Conservation (phyloP, 2,888 invertebrate species). For the Galerucella calmariensis region DNA sequence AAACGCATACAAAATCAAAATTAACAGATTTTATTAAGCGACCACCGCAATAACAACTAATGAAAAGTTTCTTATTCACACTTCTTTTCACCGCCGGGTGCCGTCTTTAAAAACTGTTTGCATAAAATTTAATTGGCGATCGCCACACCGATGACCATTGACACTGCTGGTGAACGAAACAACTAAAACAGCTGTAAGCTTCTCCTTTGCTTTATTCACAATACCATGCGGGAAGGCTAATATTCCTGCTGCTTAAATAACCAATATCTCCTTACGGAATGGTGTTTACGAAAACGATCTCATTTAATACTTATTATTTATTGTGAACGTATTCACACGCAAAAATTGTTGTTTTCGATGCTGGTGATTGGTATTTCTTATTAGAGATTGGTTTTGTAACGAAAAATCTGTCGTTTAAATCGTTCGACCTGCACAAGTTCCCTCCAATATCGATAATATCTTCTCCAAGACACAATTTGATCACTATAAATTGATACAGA, state of each 20-base stretch:
- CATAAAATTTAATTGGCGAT: constrained; percentile 7
- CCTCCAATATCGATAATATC: no score
- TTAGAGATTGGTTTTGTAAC: no score
- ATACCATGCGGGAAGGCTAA: constrained; percentile 21
- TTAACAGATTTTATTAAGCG: not conserved
- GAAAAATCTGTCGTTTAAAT: no score
- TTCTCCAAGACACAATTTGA: no score
- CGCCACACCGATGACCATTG: constrained; percentile 10
- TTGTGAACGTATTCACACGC: no score
- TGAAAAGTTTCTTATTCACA: not conserved
- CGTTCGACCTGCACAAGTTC: no score
- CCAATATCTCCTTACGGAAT: constrained; percentile 13
- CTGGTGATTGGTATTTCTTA: no score
- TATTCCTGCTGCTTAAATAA: constrained; percentile 29
- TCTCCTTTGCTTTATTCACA: constrained; percentile 33
- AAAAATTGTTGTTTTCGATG: no score
- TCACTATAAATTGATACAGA: no score
- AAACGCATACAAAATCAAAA: not conserved
- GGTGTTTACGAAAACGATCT: not conserved
- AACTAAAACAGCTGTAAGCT: constrained; percentile 25
- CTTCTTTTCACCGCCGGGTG: not conserved
- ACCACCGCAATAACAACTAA: not conserved
- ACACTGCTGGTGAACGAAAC: constrained; percentile 22
- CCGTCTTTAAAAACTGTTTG: constrained; percentile 9
- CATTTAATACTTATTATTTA: not conserved